Conservation (phyloP, 2,888 invertebrate genomes). For the Apodemia zela region DNA sequence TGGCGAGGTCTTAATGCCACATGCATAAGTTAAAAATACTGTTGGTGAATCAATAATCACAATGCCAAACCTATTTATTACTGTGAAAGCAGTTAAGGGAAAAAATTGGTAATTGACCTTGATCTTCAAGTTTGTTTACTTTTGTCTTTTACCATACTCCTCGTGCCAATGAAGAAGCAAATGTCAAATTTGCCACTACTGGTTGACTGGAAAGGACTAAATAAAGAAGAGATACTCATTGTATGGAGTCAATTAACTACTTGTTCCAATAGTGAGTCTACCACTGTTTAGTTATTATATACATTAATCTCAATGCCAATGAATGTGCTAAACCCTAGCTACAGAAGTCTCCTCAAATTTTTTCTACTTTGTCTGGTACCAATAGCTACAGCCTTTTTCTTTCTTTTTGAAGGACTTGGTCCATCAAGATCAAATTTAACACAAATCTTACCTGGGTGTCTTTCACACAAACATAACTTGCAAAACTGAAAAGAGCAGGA, state of each 20-base stretch:
- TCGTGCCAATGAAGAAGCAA: no score
- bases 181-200: no score
- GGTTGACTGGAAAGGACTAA: no score
- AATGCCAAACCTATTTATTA: no score
- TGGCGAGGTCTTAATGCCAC: no score
- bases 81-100: no score
- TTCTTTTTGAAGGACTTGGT: constrained; percentile 73
- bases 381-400: constrained; percentile 54
- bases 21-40: no score
- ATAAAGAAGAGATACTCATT: not conserved
- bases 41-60: not conserved
- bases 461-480: constrained; percentile 63
- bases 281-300: not conserved
- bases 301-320: constrained; percentile 3
- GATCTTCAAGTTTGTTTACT: no score
- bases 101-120: no score
- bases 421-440: constrained; percentile 64
- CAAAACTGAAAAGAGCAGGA: constrained; percentile 77
- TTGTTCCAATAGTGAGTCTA: not conserved
- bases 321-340: constrained; percentile 30
- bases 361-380: constrained; percentile 67
- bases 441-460: constrained; percentile 65
- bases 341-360: constrained; percentile 65
- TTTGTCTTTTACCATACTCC: no score
- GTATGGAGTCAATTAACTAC: not conserved